Percentiles rank a stretch among this genome's conserved stretches.
Evolutionary conservation across 1,140 invertebrate species (phyloP).

Genomic region (Bombus impatiens): DNA sequence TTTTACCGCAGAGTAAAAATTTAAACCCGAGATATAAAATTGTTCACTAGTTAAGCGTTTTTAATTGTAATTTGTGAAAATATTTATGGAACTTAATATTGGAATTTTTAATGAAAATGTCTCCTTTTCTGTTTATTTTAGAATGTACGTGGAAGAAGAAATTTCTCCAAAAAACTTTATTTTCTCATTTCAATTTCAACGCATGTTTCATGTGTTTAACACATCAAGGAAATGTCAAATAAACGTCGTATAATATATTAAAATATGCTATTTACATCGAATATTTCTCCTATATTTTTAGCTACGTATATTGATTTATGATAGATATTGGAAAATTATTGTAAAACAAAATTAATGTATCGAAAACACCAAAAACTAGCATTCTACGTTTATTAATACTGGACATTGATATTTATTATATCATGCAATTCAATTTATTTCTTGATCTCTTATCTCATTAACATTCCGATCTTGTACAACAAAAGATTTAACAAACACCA

Average conservation of each 20-base stretch:
- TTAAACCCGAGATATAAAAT: too few relatives aligned
- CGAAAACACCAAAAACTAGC: not conserved
- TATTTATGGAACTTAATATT: not conserved
- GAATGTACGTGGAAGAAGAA: not conserved
- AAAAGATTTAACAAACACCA: constrained; percentile 4
- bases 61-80: too few relatives aligned
- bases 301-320: too few relatives aligned
- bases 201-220: not conserved
- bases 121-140: not conserved
- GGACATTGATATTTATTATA: not conserved
- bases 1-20: too few relatives aligned
- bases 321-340: too few relatives aligned
- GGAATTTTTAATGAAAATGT: not conserved
- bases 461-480: not conserved
- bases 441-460: not conserved
- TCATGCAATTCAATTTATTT: not conserved
- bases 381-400: not conserved
- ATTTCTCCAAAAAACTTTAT: not conserved
- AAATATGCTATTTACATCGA: not conserved
- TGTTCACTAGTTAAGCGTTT: too few relatives aligned
- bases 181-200: not conserved
- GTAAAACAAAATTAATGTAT: not conserved
- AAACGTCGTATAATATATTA: not conserved
- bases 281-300: too few relatives aligned
- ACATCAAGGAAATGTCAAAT: not conserved